These are phyloP conservation scores for Troides oblongomaculatus DNA, from an alignment of 2,888 invertebrate genomes.

Conservation along the genomic window DNA sequence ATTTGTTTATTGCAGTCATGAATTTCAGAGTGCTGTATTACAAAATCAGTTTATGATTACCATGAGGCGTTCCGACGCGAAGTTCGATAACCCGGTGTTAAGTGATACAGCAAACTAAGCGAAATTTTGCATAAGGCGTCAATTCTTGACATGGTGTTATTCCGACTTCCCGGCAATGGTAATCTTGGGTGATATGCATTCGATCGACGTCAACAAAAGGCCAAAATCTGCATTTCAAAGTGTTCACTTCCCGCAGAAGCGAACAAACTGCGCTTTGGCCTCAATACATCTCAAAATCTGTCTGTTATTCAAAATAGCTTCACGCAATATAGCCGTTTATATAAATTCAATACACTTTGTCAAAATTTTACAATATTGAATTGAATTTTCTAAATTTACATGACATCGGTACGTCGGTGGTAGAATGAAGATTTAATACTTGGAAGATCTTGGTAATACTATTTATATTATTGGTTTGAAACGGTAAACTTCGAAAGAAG, in stretches of 20 bases:
- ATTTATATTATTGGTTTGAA: no score
- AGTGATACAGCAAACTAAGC: not conserved
- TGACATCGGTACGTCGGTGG: no score
- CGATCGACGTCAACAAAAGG: constrained; percentile 5
- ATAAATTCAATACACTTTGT: not conserved
- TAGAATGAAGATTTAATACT: no score
- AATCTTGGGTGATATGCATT: constrained; percentile 1
- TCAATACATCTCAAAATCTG: constrained; percentile 2
- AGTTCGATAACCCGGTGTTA: not conserved
- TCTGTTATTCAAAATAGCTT: not conserved
- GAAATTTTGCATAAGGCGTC: not conserved
- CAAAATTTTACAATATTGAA: no score
- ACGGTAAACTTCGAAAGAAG: no score
- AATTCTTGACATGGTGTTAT: not conserved
- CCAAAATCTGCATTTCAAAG: constrained; percentile 11
- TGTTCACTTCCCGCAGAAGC: not conserved
- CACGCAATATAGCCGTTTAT: not conserved
- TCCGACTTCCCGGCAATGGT: not conserved
- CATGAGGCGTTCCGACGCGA: not conserved
- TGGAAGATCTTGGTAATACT: no score
- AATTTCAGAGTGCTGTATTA: not conserved
- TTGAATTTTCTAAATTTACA: no score
- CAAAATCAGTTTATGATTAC: not conserved
- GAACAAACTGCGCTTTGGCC: not conserved
- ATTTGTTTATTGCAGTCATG: not conserved